Percentiles rank a stretch among this genome's conserved stretches.
Evolutionary conservation across 2,113 vertebrate species (phyloP).

Genomic region (Cyprinodon brontotheroides): DNA sequence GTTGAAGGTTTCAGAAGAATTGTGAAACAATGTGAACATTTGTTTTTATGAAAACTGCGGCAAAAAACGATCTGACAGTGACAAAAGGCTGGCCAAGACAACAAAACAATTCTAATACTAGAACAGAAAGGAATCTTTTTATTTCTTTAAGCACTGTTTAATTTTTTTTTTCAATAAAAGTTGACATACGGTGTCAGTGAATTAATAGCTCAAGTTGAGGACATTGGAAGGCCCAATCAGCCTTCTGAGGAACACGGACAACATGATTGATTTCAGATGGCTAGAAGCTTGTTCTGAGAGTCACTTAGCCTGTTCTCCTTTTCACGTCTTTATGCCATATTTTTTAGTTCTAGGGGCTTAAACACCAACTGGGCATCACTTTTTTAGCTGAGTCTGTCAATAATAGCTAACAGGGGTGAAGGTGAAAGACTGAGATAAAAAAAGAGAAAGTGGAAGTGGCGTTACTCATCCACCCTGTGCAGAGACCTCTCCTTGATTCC

Average conservation of each 20-base stretch:
- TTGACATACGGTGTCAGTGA: conserved; percentile 29
- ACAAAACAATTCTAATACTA: conserved; percentile 43
- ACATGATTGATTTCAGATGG: conserved; percentile 43
- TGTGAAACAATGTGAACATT: background rate
- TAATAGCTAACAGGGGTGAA: conserved; percentile 48
- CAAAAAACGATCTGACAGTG: conserved; percentile 1
- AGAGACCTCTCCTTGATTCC: conserved; percentile 49
- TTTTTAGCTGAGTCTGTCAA: conserved; percentile 27
- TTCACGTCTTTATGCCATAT: conserved; percentile 22
- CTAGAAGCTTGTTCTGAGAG: conserved; percentile 33
- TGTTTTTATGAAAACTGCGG: background rate
- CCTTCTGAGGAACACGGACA: conserved; percentile 22
- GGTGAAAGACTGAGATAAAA: conserved; percentile 36
- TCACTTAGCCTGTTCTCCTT: conserved; percentile 35
- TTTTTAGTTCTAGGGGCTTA: background rate
- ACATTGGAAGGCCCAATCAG: background rate
- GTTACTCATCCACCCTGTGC: conserved; percentile 53
- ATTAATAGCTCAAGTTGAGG: conserved; percentile 40
- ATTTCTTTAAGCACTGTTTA: conserved; percentile 14
- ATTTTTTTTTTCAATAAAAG: conserved; percentile 8
- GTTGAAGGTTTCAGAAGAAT: background rate
- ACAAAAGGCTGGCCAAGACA: conserved; percentile 13
- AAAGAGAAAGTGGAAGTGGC: conserved; percentile 26
- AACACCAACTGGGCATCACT: conserved; percentile 5
- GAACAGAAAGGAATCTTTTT: conserved; percentile 19